Conservation (phyloP, 1,140 invertebrate species). For the Drosophila obscura region DNA sequence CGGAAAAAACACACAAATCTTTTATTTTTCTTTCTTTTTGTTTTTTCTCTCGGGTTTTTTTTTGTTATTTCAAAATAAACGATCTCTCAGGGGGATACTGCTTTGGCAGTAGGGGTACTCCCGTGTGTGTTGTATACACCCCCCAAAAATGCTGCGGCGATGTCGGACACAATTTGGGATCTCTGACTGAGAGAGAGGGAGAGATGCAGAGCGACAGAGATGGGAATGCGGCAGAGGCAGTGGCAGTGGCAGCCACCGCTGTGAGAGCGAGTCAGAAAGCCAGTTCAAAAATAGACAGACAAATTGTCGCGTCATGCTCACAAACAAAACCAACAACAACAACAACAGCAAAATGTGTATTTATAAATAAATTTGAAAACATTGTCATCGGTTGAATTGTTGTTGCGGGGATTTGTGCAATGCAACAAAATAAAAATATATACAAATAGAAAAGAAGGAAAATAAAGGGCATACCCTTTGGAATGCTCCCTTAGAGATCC, state of each 20-base stretch:
- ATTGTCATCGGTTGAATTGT: slow-evolving; percentile 37
- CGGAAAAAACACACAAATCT: slow-evolving; percentile 39
- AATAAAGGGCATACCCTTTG: no score
- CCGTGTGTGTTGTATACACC: neutral
- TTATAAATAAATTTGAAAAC: slow-evolving; percentile 53
- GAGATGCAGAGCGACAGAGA: neutral
- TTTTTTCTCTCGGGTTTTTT: slow-evolving; percentile 4
- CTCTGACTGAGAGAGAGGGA: neutral
- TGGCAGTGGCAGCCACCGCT: no score
- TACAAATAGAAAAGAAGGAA: slow-evolving; percentile 9
- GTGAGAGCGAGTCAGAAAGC: slow-evolving; percentile 1
- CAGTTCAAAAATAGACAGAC: slow-evolving; percentile 72
- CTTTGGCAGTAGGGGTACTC: neutral
- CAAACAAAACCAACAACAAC: slow-evolving; percentile 45
- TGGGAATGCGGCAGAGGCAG: no score
- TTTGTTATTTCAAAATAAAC: slow-evolving; percentile 27
- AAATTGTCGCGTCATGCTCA: slow-evolving; percentile 76
- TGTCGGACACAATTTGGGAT: slow-evolving; percentile 44
- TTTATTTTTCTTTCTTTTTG: slow-evolving; percentile 2
- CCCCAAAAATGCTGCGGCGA: slow-evolving; percentile 22
- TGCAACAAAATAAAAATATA: slow-evolving; percentile 22
- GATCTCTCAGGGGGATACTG: slow-evolving; percentile 32
- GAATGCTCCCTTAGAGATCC: no score
- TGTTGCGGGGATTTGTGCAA: slow-evolving; percentile 39
- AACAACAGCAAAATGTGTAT: slow-evolving; percentile 31